Base-by-base conservation (phyloP, 2,888 invertebrate genomes). In the Cataglyphis cursor region DNA sequence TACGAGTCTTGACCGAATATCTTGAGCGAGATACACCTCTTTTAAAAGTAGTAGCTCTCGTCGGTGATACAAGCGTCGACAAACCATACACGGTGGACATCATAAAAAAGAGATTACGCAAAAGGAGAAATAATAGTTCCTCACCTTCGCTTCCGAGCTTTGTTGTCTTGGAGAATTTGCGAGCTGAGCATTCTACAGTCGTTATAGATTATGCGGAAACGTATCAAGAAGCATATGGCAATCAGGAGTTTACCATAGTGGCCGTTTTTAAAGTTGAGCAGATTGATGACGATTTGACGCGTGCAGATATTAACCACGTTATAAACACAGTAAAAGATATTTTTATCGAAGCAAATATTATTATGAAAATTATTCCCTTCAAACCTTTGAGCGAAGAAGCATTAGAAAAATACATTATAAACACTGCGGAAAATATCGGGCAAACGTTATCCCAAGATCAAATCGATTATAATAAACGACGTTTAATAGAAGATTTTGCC, bases 41-140 rank as follows among this genome's bases (percentile, higher is more conserved):
- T 41, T 41, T 41, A 41, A 41, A 41, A 41, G 41, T 41, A 41
- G 10, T 41, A 41, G 41, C 85, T 6, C 84, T 95, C 1, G 73
- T 94, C 15, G 94, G 94, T n/a, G 93, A 93, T 15, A 93, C 92
- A 0, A 94, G 95, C 0, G 92, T 94, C 3, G 95, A 94, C 35
- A 95, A 94, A 90, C 92, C 94, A 6, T 93, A 94, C 59, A 90
- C 93, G 0, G 85, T 89, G 0, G 90, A 92, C 21, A 93, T 95
- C 24, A 91, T 95, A 38, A 90, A 84, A 24, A 90, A 90, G 28
- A 86, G 92, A 74, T 87, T 93, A 51, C 44, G 64, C 86, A 18
- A 64, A 86, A 0, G 24, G 74, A 12, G 89, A 87, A 12, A 12
- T 0, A 35, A 62, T 0, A 12, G 72, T 93, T 4, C 91, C 93